Conservation (phyloP, 2,113 vertebrate genomes). For the Clarias magur region DNA sequence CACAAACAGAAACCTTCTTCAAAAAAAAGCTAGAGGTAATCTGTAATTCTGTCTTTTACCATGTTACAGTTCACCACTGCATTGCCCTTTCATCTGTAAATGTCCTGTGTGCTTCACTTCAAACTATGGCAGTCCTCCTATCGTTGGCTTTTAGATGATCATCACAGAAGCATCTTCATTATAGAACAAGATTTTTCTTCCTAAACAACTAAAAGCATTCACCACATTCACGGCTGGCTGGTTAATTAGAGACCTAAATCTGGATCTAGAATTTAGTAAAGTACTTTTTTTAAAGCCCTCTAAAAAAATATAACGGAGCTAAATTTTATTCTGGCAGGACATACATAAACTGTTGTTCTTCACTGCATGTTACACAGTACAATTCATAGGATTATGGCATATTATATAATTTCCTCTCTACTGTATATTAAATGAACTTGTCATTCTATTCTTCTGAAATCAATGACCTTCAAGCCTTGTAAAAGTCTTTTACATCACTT, state of each 20-base stretch:
- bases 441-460: constrained; percentile 1
- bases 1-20: constrained; percentile 5
- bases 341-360: background rate
- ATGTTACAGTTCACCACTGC: background rate
- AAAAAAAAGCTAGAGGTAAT: background rate
- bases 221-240: background rate
- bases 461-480: constrained; percentile 1
- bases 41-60: background rate
- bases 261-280: background rate
- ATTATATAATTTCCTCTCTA: background rate
- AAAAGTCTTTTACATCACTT: background rate
- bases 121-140: background rate
- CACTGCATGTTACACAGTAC: background rate
- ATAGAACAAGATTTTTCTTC: background rate
- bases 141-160: background rate
- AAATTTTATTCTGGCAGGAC: background rate
- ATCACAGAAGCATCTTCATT: background rate
- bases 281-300: background rate
- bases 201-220: constrained; percentile 3
- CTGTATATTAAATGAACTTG: constrained; percentile 11
- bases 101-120: background rate
- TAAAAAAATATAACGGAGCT: background rate
- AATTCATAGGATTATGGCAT: background rate
- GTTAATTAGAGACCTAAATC: background rate
- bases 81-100: background rate